Evolutionary conservation across 2,113 vertebrate genomes (phyloP).

Genomic region (Propithecus coquereli): DNA sequence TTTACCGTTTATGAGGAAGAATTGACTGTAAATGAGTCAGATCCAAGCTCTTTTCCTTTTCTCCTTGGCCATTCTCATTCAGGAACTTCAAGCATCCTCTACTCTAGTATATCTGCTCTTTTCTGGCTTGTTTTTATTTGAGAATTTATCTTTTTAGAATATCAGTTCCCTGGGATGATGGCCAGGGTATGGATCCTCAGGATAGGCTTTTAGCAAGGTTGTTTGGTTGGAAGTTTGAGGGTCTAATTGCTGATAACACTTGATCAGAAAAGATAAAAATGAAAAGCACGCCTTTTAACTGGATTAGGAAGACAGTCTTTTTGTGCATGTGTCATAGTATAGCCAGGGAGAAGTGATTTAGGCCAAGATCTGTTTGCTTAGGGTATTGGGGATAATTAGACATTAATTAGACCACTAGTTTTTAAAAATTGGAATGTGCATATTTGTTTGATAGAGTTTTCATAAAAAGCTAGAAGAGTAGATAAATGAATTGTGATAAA

Average conservation of each 20-base stretch:
- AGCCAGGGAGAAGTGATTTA: background rate
- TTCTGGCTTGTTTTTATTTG: background rate
- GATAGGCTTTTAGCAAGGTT: background rate
- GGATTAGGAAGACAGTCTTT: background rate
- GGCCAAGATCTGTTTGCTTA: background rate
- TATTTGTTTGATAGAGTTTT: background rate
- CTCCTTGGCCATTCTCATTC: background rate
- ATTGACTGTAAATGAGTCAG: background rate
- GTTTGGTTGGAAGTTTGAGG: background rate
- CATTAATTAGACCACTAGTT: background rate
- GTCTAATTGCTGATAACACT: background rate
- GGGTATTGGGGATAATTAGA: background rate
- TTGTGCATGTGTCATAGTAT: background rate
- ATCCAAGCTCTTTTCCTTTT: background rate
- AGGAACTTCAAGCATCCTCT: background rate
- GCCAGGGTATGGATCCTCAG: background rate
- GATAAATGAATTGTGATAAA: background rate
- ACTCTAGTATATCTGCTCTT: background rate
- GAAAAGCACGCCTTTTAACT: background rate
- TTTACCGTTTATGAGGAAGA: background rate
- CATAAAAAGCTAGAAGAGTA: background rate
- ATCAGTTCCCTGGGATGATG: background rate
- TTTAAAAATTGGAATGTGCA: background rate
- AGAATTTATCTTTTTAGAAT: background rate
- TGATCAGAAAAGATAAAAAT: constrained; percentile 23